Evolutionary conservation across 1,140 invertebrate genomes (phyloP).

Genomic region (Planococcus citri): DNA sequence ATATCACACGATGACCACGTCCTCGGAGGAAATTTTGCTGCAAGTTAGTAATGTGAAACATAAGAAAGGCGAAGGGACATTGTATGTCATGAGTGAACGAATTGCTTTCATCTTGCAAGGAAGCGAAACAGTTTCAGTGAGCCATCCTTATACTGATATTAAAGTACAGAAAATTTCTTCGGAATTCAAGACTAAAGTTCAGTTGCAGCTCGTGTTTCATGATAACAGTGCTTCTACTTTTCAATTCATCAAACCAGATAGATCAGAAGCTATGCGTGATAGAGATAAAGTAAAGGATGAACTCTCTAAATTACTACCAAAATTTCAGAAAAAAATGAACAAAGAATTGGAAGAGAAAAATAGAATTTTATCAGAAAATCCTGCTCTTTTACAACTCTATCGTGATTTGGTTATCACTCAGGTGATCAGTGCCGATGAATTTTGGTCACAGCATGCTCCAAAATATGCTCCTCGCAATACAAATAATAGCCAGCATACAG

Average conservation of each 20-base stretch:
- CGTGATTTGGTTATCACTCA: conserved; percentile 87
- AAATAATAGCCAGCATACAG: conserved; percentile 61
- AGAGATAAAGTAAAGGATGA: conserved; percentile 88
- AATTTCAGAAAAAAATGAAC: conserved; percentile 88
- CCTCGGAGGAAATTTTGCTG: conserved; percentile 83
- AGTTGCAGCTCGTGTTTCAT: conserved; percentile 93
- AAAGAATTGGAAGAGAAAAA: conserved; percentile 86
- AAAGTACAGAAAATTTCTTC: conserved; percentile 98
- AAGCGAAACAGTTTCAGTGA: conserved; percentile 76
- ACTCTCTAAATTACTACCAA: conserved; percentile 81
- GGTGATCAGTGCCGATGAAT: conserved; percentile 88
- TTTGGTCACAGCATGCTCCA: conserved; percentile 80
- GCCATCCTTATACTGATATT: conserved; percentile 89
- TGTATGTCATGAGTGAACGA: conserved; percentile 91
- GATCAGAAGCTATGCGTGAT: conserved; percentile 77
- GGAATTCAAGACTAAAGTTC: conserved; percentile 94
- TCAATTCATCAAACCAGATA: conserved; percentile 83
- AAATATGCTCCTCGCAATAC: conserved; percentile 58
- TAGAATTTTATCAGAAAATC: conserved; percentile 67
- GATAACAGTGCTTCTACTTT: conserved; percentile 91
- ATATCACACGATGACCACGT: conserved; percentile 50
- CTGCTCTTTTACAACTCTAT: conserved; percentile 69
- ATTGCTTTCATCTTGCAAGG: conserved; percentile 92
- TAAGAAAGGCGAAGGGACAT: conserved; percentile 89
- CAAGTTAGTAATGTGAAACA: conserved; percentile 84